A percentile compares a stretch with the other conserved stretches of the same genome.
Conservation (phyloP, 2,888 invertebrate species). For the Drosophila mercatorum region DNA sequence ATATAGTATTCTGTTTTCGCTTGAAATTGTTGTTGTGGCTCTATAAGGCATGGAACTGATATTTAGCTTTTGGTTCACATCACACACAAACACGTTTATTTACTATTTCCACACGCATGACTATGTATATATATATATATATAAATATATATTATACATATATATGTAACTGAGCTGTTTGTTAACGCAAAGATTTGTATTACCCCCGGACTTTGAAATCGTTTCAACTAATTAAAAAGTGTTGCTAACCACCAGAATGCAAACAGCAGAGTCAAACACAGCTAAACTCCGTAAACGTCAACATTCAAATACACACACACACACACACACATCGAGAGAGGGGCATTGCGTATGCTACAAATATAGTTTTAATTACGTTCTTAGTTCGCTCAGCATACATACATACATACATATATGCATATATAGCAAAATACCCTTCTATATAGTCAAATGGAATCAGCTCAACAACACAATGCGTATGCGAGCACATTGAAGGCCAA, state of each 20-base stretch:
- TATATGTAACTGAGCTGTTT: constrained; percentile 34
- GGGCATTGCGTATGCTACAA: constrained; percentile 45
- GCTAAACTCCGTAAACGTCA: constrained; percentile 41
- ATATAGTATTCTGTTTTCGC: constrained; percentile 17
- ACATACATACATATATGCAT: not conserved
- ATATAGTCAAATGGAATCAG: constrained; percentile 26
- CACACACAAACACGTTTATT: constrained; percentile 3
- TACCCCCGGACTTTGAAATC: constrained; percentile 57
- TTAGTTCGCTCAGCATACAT: constrained; percentile 35
- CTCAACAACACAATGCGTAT: constrained; percentile 25
- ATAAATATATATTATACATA: not conserved
- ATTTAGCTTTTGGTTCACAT: constrained; percentile 12
- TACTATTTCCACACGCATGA: not conserved
- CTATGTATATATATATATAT: constrained; percentile 16
- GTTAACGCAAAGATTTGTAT: constrained; percentile 30
- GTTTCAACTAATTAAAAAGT: constrained; percentile 77
- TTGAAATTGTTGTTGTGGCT: constrained; percentile 26
- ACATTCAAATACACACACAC: constrained; percentile 44
- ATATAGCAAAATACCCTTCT: constrained; percentile 18
- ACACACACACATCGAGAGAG: constrained; percentile 12
- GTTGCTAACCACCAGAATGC: constrained; percentile 65
- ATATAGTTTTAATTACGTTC: constrained; percentile 75
- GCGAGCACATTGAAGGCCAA: constrained; percentile 49
- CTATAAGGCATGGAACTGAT: constrained; percentile 33
- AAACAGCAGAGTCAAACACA: constrained; percentile 47